phyloP scores from a whole-genome alignment of 2,797 vertebrate genomes.

The Tinamus major region DNA sequence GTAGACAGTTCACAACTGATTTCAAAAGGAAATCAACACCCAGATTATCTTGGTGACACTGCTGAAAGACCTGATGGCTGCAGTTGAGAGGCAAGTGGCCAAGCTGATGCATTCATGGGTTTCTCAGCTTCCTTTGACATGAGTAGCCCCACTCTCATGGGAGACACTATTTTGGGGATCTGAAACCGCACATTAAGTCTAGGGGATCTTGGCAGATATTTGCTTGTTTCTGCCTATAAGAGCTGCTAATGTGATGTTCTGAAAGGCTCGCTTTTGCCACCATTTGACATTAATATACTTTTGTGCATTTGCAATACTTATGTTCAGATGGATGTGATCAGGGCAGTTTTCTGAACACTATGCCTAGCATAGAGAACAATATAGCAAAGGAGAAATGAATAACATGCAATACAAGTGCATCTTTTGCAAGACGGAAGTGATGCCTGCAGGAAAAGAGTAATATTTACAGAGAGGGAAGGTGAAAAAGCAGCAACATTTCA shows the following conservation, averaged over 20 bases:
- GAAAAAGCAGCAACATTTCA: conserved; percentile 5
- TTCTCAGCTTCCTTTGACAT: background rate
- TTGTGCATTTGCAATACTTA: background rate
- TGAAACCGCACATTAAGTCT: background rate
- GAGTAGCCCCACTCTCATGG: background rate
- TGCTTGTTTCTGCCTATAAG: background rate
- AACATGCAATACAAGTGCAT: background rate
- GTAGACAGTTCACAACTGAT: background rate
- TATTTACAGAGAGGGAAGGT: background rate
- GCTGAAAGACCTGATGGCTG: background rate
- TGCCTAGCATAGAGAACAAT: accelerated
- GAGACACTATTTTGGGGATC: background rate
- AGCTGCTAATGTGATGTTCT: background rate
- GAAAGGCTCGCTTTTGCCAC: background rate
- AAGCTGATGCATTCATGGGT: background rate
- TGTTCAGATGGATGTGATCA: background rate
- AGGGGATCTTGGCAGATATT: background rate
- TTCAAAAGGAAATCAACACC: background rate
- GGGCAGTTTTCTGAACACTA: background rate
- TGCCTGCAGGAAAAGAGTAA: background rate
- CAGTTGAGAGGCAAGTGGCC: background rate
- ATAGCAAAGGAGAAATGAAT: background rate
- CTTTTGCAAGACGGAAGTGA: background rate
- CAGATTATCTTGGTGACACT: background rate
- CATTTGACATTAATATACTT: background rate